Evolutionary conservation across 2,113 vertebrate genomes (phyloP).

Genomic region (Eonycteris spelaea): DNA sequence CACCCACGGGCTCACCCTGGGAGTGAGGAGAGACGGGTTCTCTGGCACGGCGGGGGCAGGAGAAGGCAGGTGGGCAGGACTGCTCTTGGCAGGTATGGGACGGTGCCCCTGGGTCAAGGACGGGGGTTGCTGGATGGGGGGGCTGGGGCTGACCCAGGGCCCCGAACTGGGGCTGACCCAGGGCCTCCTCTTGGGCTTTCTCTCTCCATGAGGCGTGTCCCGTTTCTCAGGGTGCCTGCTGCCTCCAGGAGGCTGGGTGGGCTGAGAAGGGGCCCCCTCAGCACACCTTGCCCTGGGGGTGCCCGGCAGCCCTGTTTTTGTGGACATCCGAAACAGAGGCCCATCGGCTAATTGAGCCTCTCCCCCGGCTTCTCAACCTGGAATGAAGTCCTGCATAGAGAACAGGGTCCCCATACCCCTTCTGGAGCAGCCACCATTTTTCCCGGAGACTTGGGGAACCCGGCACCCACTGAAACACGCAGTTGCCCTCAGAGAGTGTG

Average conservation of each 20-base stretch:
- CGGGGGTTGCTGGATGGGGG: too few species aligned
- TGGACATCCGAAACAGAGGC: background rate
- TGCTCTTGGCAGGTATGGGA: too few species aligned
- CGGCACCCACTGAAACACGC: rapidly evolving
- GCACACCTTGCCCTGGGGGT: background rate
- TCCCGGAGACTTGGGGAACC: background rate
- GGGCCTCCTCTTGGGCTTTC: background rate
- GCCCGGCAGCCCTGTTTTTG: rapidly evolving
- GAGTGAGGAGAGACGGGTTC: background rate
- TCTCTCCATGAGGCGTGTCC: background rate
- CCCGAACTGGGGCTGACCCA: background rate
- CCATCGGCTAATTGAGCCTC: background rate
- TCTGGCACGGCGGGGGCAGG: background rate
- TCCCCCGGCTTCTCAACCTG: background rate
- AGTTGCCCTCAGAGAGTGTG: too few species aligned
- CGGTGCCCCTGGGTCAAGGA: background rate
- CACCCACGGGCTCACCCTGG: background rate
- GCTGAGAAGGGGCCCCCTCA: background rate
- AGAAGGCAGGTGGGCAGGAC: too few species aligned
- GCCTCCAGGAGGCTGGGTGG: background rate
- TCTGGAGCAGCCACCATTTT: rapidly evolving
- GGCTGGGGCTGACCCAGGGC: background rate
- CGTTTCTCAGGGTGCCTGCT: background rate
- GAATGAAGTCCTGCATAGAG: rapidly evolving
- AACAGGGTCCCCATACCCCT: background rate